These are phyloP conservation scores for Carterocephalus palaemon DNA, from an alignment of 2,888 invertebrate genomes.

Conservation along the genomic window DNA sequence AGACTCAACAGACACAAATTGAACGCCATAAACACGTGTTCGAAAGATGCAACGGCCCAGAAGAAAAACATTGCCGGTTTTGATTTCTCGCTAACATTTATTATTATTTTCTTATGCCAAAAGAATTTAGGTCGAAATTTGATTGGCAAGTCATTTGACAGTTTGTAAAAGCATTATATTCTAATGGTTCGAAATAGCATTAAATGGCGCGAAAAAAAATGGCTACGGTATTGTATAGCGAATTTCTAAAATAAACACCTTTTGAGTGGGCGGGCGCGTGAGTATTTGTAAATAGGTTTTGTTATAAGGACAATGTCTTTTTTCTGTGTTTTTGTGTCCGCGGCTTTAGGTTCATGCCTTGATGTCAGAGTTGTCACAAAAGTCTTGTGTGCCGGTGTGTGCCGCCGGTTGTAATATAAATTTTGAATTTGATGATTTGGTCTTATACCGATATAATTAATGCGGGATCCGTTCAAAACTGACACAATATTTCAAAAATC, in stretches of 20 bases:
- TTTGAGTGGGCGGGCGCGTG: constrained; percentile 75
- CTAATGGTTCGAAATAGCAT: constrained; percentile 64
- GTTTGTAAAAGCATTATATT: constrained; percentile 38
- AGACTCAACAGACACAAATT: constrained; percentile 69
- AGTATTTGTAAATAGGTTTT: constrained; percentile 77
- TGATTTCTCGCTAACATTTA: constrained; percentile 12
- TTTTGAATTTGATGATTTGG: too few relatives aligned
- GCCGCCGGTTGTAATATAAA: too few relatives aligned
- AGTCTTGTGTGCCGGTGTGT: too few relatives aligned
- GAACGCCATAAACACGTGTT: constrained; percentile 68
- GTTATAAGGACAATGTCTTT: constrained; percentile 58
- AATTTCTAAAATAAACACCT: constrained; percentile 78
- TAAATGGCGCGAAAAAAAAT: constrained; percentile 76
- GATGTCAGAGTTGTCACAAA: constrained; percentile 33
- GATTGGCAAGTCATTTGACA: constrained; percentile 31
- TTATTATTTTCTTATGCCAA: constrained; percentile 3
- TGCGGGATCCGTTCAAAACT: too few relatives aligned
- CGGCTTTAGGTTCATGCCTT: constrained; percentile 29
- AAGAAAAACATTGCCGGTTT: constrained; percentile 21
- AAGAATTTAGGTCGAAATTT: constrained; percentile 40
- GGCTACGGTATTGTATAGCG: constrained; percentile 64
- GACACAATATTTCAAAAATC: constrained; percentile 1
- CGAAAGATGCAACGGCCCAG: constrained; percentile 36
- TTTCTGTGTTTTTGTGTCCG: constrained; percentile 43
- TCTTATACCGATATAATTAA: too few relatives aligned